These are phyloP conservation scores for Anabas testudineus DNA, from an alignment of 2,797 vertebrate species.

Conservation along the genomic window DNA sequence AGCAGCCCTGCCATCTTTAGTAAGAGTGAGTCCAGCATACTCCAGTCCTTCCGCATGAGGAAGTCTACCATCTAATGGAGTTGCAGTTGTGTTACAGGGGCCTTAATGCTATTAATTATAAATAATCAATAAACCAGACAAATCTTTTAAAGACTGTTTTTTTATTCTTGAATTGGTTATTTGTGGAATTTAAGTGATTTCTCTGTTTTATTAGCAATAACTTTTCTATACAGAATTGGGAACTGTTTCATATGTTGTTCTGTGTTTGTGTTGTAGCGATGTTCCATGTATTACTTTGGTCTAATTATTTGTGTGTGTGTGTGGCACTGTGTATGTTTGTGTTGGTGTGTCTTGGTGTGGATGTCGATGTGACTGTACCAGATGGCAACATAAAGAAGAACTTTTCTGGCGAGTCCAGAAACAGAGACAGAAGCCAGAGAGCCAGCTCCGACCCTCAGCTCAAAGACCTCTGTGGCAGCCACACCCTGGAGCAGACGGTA, in stretches of 20 bases:
- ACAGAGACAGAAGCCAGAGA: slow-evolving; percentile 83
- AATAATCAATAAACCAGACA: slow-evolving; percentile 29
- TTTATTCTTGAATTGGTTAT: slow-evolving; percentile 26
- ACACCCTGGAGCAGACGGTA: slow-evolving; percentile 83
- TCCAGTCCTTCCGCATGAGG: neutral
- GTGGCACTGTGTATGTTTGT: slow-evolving; percentile 39
- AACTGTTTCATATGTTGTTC: slow-evolving; percentile 13
- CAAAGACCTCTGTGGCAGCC: slow-evolving; percentile 76
- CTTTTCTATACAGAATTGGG: neutral
- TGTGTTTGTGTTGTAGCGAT: slow-evolving; percentile 22
- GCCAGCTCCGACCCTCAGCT: slow-evolving; percentile 83
- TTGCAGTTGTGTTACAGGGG: slow-evolving; percentile 21
- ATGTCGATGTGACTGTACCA: slow-evolving; percentile 65
- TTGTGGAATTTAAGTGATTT: slow-evolving; percentile 2
- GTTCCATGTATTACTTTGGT: slow-evolving; percentile 34
- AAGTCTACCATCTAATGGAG: slow-evolving; percentile 34
- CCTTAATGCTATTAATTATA: slow-evolving; percentile 11
- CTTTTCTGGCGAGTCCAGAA: slow-evolving; percentile 74
- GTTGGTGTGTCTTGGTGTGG: neutral
- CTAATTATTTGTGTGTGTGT: slow-evolving; percentile 41
- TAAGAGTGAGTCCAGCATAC: slow-evolving; percentile 85
- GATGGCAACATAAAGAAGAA: slow-evolving; percentile 86
- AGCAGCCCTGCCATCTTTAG: slow-evolving; percentile 74
- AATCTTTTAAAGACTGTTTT: neutral
- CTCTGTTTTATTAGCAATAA: neutral